Evolutionary conservation across 2,888 invertebrate species (phyloP), one percentile per base, ranked within the genome.

Genomic region (Cyaniris semiargus): DNA sequence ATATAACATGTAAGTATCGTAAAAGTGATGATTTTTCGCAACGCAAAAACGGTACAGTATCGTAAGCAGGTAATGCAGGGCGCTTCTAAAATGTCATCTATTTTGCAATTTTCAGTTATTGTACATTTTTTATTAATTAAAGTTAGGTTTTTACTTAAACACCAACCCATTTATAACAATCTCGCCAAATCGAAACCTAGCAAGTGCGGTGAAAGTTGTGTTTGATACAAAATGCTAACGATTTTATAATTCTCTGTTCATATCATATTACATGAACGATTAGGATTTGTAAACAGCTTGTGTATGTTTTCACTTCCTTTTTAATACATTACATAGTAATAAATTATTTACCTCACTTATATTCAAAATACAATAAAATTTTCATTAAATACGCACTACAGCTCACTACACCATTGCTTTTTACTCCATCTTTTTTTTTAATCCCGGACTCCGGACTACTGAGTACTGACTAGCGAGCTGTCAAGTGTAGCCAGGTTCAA

Each of bases 181-280:
- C 31, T 58, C 60, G 60, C 60, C 70, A 21, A 70, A 53, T 70
- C 70, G 31, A 76, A 53, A 53, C 77, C 70, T 70, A 66, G 81
- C 80, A 83, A 84, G 80, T 81, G 81, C 83, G 82, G 88, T 86
- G 88, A 89, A 88, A 89, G 88, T 89, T 84, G 84, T 81, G 83
- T 83, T 81, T 82, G 81, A 80, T 80, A 79, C 15, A 15, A 74
- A 48, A 74, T 74, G 74, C 56, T 76, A 76, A 76, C 76, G 76
- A 71, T 76, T 76, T 76, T 72, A 56, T 38, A 18, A 53, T 38
- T 38, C 58, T 27, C 10, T 70, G 38, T 70, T 70, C n/a, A 23
- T 38, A 72, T 70, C n/a, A 23, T 38, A 72, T 60, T 72, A 34
- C 15, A 44, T 23, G 44, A 38, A 74, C 27, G 27, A 15, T 23